These are phyloP conservation scores for Agrypnus murinus DNA, from an alignment of 2,888 invertebrate species.

Conservation along the genomic window DNA sequence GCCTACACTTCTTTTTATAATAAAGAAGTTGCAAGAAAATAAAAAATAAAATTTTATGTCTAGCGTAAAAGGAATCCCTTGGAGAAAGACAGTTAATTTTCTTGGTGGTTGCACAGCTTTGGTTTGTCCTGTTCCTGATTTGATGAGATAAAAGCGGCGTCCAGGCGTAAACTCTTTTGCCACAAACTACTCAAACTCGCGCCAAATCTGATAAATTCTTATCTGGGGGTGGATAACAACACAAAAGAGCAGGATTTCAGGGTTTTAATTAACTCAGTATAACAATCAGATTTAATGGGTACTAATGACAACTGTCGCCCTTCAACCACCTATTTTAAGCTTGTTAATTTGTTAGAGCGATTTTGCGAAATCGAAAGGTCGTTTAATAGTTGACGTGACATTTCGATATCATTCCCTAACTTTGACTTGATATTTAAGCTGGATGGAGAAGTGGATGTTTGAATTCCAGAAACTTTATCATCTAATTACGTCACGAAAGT, in stretches of 20 bases:
- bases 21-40: conserved; percentile 39
- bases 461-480: conserved; percentile 41
- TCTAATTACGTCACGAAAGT: conserved; percentile 42
- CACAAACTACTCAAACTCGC: conserved; percentile 57
- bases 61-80: conserved; percentile 52
- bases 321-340: conserved; percentile 14
- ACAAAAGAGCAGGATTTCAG: conserved; percentile 40
- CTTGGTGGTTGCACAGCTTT: conserved; percentile 65
- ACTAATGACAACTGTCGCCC: conserved; percentile 19
- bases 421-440: conserved; percentile 34
- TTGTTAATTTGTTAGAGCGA: neutral
- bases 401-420: conserved; percentile 32
- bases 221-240: conserved; percentile 44
- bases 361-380: conserved; percentile 12
- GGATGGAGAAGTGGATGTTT: conserved; percentile 26
- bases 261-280: conserved; percentile 44
- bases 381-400: conserved; percentile 27
- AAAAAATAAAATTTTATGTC: conserved; percentile 54
- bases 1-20: conserved; percentile 30
- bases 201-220: conserved; percentile 50
- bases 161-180: conserved; percentile 62
- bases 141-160: conserved; percentile 65
- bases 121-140: conserved; percentile 63
- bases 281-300: conserved; percentile 40
- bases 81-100: conserved; percentile 64